Evolutionary conservation across 2,888 invertebrate species (phyloP), one percentile per base, ranked within the genome.

Genomic region (Phyto melanocephala): DNA sequence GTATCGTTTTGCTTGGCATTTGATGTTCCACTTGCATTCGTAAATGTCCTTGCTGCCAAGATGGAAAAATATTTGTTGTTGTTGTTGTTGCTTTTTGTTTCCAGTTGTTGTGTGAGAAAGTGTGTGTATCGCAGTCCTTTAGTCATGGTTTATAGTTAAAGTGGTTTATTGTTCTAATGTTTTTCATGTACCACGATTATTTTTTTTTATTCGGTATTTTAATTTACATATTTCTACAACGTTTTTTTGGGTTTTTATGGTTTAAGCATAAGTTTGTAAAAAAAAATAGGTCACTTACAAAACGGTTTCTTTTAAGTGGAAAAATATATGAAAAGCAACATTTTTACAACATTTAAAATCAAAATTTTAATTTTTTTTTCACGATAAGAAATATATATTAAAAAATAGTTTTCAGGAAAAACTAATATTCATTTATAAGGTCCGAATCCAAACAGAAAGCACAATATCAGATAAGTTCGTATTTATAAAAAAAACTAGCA

Each of bases 131-230:
- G 74, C 20, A 56, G 75, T 60, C 40, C 65, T 20, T 74, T 56
- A 63, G 81, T 52, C 74, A 60, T 63, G 70, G 50, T 75, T 58
- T 74, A 58, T 52, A 20, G 68, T 63, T 70, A 67, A 79, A 72
- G 65, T 58, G 65, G 47, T 79, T 79, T 72, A 71, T 72, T 79
- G 56, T 72, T 67, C 42, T 45, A 60, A 60, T 28, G 17, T 52
- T 72, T 77, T 62, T 52, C n/a, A 8, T 42, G 8, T 17, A 68
- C 33, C 68, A 56, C 68, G 15, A 52, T 40, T 22, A 52, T 52
- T 4, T 5, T 8, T 20, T 70, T 5, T 42, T 35, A 1, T 33
- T 50, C 0, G n/a, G 8, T 45, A 20, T 47, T 68, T 77, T 54
- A 52, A 52, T 68, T 60, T 77, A 68, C 58, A 76, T 62, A 54